phyloP scores from a whole-genome alignment of 2,797 vertebrate genomes.

The Yasuhikotakia modesta region DNA sequence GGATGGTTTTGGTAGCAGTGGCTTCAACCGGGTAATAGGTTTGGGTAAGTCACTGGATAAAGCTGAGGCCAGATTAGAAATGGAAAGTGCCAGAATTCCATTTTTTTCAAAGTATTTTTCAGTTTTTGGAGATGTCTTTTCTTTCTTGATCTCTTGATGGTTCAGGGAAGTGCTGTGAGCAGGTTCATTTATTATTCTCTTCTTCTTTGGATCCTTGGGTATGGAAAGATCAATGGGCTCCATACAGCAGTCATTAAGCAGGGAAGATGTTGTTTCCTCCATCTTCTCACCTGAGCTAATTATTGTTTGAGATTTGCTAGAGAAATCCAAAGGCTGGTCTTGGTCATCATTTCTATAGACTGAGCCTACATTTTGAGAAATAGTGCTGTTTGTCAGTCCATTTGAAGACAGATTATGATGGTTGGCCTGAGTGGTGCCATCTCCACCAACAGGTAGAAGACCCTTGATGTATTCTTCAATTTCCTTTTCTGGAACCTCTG shows the following conservation, averaged over 20 bases:
- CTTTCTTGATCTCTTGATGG: conserved; percentile 66
- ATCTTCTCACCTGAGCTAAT: conserved; percentile 75
- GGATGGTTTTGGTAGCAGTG: conserved; percentile 84
- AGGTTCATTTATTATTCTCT: conserved; percentile 69
- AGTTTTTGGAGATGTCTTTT: conserved; percentile 61
- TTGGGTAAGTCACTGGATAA: conserved; percentile 70
- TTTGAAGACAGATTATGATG: conserved; percentile 75
- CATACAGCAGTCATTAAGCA: conserved; percentile 75
- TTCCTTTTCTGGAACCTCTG: conserved; percentile 89
- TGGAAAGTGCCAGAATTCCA: conserved; percentile 73
- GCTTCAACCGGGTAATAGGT: conserved; percentile 81
- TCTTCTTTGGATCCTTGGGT: conserved; percentile 76
- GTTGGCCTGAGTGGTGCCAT: conserved; percentile 55
- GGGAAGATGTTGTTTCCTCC: conserved; percentile 70
- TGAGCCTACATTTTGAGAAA: conserved; percentile 41
- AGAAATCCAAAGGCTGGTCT: conserved; percentile 85
- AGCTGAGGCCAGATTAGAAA: conserved; percentile 75
- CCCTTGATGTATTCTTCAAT: conserved; percentile 89
- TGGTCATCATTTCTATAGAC: conserved; percentile 71
- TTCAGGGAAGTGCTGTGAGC: not conserved
- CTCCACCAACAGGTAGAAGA: conserved; percentile 67
- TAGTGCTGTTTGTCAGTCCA: conserved; percentile 75
- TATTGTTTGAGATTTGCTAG: conserved; percentile 78
- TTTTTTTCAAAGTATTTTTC: conserved; percentile 52
- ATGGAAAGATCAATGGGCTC: conserved; percentile 88